A percentile compares a stretch with the other conserved stretches of the same genome.
Conservation (phyloP, 2,888 invertebrate genomes). For the Megalurothrips usitatus region DNA sequence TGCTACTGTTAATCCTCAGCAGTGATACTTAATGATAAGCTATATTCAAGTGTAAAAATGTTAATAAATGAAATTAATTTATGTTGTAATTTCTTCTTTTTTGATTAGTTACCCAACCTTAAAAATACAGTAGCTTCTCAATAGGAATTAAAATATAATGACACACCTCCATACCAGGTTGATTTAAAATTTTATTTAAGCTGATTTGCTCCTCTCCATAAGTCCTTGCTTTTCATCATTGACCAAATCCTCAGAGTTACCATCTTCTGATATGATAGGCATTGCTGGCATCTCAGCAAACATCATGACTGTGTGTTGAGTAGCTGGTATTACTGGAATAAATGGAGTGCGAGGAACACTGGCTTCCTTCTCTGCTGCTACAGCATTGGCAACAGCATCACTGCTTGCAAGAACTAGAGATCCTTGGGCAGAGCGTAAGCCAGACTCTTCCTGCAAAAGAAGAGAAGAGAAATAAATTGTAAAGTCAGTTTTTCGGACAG, state of each 20-base stretch:
- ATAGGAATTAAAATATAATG: no score
- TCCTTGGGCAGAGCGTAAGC: neutral
- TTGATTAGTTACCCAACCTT: neutral
- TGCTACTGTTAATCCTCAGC: constrained; percentile 15
- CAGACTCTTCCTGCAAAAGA: neutral
- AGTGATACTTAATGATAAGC: constrained; percentile 22
- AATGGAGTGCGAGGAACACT: neutral
- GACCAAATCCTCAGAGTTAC: neutral
- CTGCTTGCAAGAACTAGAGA: neutral
- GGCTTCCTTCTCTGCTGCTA: neutral
- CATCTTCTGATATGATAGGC: neutral
- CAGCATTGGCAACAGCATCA: constrained; percentile 1
- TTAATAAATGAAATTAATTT: constrained; percentile 24
- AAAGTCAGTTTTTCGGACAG: neutral
- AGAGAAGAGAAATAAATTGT: neutral
- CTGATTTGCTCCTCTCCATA: neutral
- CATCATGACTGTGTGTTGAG: constrained; percentile 11
- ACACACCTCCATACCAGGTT: neutral
- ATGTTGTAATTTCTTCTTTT: neutral
- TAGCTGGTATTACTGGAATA: neutral
- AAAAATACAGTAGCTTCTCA: no score
- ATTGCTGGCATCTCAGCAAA: constrained; percentile 3
- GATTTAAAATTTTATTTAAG: neutral
- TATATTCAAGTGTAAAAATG: constrained; percentile 19
- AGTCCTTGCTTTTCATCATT: neutral